A percentile compares a stretch with the other conserved stretches of the same genome.
These are phyloP conservation scores for Rhinophrynus dorsalis DNA, from an alignment of 2,797 vertebrate species.

Conservation along the genomic window DNA sequence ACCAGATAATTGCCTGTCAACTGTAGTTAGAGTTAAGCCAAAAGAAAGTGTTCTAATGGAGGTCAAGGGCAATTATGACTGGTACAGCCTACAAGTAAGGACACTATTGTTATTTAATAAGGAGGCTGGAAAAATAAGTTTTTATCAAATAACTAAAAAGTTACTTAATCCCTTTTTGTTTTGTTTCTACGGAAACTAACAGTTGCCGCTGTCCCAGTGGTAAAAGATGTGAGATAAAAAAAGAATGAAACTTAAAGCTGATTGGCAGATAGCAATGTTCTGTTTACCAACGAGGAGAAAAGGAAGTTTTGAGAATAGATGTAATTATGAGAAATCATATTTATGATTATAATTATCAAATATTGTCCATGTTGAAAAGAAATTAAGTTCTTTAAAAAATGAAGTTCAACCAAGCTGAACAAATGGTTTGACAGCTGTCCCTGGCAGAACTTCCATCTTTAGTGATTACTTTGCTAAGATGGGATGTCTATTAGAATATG, in stretches of 20 bases:
- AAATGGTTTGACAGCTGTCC: conserved; percentile 46
- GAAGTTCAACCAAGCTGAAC: conserved; percentile 33
- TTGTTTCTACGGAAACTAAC: conserved; percentile 27
- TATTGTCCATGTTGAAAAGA: conserved; percentile 49
- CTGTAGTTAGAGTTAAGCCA: conserved; percentile 43
- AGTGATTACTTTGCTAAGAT: conserved; percentile 23
- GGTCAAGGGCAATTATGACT: conserved; percentile 45
- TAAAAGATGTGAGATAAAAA: conserved; percentile 7
- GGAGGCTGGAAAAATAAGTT: background rate
- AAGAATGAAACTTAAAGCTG: conserved; percentile 29
- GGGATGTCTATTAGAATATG: conserved; percentile 24
- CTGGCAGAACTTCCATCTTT: conserved; percentile 38
- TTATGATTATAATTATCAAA: conserved; percentile 48
- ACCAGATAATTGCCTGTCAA: conserved; percentile 49
- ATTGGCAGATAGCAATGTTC: conserved; percentile 32
- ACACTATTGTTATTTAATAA: conserved; percentile 24
- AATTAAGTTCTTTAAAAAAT: conserved; percentile 39
- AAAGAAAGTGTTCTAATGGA: conserved; percentile 34
- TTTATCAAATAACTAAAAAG: conserved; percentile 5
- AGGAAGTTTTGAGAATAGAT: conserved; percentile 43
- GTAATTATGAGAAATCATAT: conserved; percentile 47
- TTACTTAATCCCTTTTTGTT: conserved; percentile 6
- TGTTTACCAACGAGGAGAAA: conserved; percentile 21
- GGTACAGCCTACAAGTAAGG: conserved; percentile 16
- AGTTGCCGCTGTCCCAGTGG: conserved; percentile 11